phyloP scores from a whole-genome alignment of 2,888 invertebrate species.

The Branchellion lobata region DNA sequence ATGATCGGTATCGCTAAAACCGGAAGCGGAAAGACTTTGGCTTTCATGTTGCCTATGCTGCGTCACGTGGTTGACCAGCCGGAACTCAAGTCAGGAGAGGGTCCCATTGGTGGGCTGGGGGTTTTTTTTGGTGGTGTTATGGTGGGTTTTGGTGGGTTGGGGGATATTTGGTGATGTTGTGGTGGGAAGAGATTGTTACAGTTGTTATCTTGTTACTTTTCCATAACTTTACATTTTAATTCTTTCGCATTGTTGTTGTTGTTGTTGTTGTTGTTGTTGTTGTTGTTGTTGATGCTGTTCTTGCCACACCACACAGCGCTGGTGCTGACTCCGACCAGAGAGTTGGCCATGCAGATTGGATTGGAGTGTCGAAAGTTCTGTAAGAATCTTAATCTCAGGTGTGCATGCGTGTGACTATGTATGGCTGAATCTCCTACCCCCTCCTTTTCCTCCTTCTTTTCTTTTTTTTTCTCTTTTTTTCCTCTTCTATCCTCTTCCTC shows the following conservation, averaged over 20 bases:
- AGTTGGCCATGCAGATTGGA: slow-evolving; percentile 97
- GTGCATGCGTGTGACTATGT: slow-evolving; percentile 68
- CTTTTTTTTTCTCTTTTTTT: too few species aligned
- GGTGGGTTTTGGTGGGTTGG: too few species aligned
- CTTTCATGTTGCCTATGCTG: slow-evolving; percentile 96
- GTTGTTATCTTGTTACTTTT: too few species aligned
- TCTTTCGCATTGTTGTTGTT: too few species aligned
- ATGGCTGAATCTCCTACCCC: too few species aligned
- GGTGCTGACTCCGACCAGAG: slow-evolving; percentile 96
- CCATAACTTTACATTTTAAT: too few species aligned
- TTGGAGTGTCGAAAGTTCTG: slow-evolving; percentile 92
- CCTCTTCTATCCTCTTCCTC: too few species aligned
- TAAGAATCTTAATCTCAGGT: slow-evolving; percentile 76
- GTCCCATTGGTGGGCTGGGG: slow-evolving; percentile 73
- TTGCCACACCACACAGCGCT: slow-evolving; percentile 68
- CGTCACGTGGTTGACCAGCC: slow-evolving; percentile 91
- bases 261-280: too few species aligned
- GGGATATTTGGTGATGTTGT: too few species aligned
- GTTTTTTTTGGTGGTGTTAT: background rate
- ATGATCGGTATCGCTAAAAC: slow-evolving; percentile 98
- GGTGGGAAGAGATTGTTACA: background rate
- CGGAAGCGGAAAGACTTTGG: slow-evolving; percentile 95
- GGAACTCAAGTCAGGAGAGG: slow-evolving; percentile 89
- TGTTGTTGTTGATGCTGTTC: too few species aligned
- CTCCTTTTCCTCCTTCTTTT: too few species aligned